Conservation (phyloP, 1,140 invertebrate genomes). For the Helicorthomorpha holstii region DNA sequence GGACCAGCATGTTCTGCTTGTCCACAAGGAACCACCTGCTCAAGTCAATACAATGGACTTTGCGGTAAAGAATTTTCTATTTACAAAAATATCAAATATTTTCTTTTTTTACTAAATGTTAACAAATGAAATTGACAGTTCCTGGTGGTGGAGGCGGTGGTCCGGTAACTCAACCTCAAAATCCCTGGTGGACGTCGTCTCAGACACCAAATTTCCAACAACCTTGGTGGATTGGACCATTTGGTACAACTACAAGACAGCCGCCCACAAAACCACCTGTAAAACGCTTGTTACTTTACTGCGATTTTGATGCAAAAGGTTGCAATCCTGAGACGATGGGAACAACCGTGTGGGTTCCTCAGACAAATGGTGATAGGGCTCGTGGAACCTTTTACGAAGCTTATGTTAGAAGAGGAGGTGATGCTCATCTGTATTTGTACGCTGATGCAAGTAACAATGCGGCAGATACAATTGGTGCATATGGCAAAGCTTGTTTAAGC, state of each 20-base stretch:
- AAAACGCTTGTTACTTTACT: background rate
- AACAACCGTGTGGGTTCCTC: background rate
- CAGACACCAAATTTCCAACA: background rate
- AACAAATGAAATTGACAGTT: background rate
- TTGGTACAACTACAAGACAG: background rate
- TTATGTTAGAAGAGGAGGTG: background rate
- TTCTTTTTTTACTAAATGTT: background rate
- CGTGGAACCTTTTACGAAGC: background rate
- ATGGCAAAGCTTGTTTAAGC: background rate
- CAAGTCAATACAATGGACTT: background rate
- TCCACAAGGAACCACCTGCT: background rate
- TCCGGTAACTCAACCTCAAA: background rate
- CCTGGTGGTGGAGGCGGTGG: background rate
- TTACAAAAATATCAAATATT: background rate
- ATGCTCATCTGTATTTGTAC: background rate
- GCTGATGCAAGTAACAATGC: background rate
- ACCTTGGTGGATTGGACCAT: background rate
- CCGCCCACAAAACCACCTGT: background rate
- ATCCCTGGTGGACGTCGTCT: too few relatives aligned
- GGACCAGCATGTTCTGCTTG: background rate
- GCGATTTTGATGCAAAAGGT: background rate
- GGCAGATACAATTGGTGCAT: background rate
- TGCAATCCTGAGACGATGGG: background rate
- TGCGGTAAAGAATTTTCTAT: background rate
- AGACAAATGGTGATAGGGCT: background rate